These are phyloP conservation scores for Alligator mississippiensis DNA, from an alignment of 2,113 vertebrate species.

Conservation along the genomic window DNA sequence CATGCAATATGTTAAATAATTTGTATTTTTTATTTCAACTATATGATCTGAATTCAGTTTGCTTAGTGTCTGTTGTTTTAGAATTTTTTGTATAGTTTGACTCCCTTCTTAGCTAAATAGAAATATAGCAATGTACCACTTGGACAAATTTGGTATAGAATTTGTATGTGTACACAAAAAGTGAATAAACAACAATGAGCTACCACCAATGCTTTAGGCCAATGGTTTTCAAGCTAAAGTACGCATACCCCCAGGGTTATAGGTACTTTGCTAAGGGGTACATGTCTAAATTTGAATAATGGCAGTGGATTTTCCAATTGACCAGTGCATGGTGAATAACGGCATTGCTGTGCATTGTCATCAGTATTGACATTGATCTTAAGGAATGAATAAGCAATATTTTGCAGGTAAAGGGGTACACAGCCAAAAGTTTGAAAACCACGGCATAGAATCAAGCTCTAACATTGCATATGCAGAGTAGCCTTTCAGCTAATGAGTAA, in stretches of 20 bases:
- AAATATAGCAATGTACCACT: slow-evolving; percentile 1
- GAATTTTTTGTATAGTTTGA: slow-evolving; percentile 27
- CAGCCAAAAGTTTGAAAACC: not conserved
- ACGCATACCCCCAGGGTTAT: too few species aligned
- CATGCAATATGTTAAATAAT: slow-evolving; percentile 75
- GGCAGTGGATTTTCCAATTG: too few species aligned
- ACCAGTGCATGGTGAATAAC: too few species aligned
- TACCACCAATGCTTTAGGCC: too few species aligned
- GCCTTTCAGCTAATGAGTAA: slow-evolving; percentile 20
- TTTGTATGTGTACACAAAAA: slow-evolving; percentile 1
- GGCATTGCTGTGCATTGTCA: too few species aligned
- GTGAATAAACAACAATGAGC: not conserved
- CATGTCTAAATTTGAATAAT: too few species aligned
- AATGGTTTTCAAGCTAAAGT: too few species aligned
- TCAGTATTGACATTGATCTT: too few species aligned
- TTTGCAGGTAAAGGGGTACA: too few species aligned
- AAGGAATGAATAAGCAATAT: too few species aligned
- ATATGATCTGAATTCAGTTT: slow-evolving; percentile 45
- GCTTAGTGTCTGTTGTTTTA: slow-evolving; percentile 61
- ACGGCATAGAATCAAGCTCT: not conserved
- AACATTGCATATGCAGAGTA: not conserved
- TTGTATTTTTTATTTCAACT: slow-evolving; percentile 62
- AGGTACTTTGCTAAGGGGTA: too few species aligned
- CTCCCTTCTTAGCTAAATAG: slow-evolving; percentile 46
- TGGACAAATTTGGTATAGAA: not conserved